phyloP scores from a whole-genome alignment of 2,888 invertebrate genomes.

The Tridacna crocea region DNA sequence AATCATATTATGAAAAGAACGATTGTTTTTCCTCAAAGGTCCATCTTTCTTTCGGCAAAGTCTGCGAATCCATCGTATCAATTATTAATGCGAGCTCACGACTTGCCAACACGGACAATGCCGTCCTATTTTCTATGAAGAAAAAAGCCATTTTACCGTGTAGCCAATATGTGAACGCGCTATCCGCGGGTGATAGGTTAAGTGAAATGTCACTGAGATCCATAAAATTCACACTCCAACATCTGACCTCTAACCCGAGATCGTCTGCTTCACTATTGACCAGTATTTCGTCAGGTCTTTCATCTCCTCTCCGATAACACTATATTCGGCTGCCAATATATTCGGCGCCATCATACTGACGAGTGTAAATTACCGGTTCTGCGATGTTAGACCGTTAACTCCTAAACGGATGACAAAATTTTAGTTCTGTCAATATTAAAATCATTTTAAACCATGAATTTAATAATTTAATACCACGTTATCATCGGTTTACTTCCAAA shows the following conservation, averaged over 20 bases:
- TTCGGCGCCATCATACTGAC: not conserved
- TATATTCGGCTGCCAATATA: not conserved
- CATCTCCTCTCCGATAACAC: not conserved
- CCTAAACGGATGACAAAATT: not conserved
- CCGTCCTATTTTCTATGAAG: not conserved
- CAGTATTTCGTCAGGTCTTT: constrained; percentile 6
- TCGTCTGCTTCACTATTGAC: constrained; percentile 50
- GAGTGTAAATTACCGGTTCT: constrained; percentile 5
- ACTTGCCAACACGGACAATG: not conserved
- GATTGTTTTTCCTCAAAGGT: not conserved
- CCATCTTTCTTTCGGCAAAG: not conserved
- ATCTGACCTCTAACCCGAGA: constrained; percentile 40
- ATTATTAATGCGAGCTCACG: constrained; percentile 20
- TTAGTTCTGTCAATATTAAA: too few relatives aligned
- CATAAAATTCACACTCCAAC: constrained; percentile 25
- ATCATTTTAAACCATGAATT: too few relatives aligned
- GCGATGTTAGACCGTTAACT: not conserved
- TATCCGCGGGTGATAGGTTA: constrained; percentile 9
- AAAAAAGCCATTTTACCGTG: not conserved
- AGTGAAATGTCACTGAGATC: constrained; percentile 25
- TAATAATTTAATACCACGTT: too few relatives aligned
- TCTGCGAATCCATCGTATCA: not conserved
- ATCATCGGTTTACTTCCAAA: too few relatives aligned
- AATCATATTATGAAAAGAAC: too few relatives aligned
- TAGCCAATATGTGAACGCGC: constrained; percentile 16